A percentile compares a stretch with the other conserved stretches of the same genome.
These are phyloP conservation scores for Pterocles burchelli DNA, from an alignment of 2,113 vertebrate genomes.

Conservation along the genomic window DNA sequence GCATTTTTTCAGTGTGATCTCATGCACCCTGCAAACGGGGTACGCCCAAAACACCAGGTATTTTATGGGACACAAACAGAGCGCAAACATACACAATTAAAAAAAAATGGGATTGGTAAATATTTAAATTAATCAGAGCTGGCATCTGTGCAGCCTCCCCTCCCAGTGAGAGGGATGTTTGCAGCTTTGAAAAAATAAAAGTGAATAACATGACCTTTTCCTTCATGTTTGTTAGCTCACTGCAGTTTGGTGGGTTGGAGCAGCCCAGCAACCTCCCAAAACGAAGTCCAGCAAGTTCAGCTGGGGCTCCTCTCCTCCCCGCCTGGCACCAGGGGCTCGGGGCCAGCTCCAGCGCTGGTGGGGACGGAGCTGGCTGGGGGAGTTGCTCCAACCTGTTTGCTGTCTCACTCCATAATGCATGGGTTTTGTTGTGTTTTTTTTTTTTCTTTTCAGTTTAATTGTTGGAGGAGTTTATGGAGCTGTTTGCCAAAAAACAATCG, in stretches of 20 bases:
- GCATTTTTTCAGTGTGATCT: constrained; percentile 95
- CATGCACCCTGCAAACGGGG: constrained; percentile 80
- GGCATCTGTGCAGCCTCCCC: constrained; percentile 66
- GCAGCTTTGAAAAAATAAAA: constrained; percentile 54
- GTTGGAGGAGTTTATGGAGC: constrained; percentile 78
- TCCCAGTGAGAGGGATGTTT: constrained; percentile 60
- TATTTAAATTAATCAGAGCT: constrained; percentile 69
- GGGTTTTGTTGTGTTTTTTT: constrained; percentile 20
- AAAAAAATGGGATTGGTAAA: constrained; percentile 72
- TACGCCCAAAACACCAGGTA: constrained; percentile 89
- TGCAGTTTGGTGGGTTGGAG: constrained; percentile 27
- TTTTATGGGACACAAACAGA: constrained; percentile 80
- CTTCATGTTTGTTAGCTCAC: constrained; percentile 45
- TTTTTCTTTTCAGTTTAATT: constrained; percentile 67
- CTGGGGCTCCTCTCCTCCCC: not conserved
- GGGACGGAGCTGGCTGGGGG: not conserved
- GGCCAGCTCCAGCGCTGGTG: not conserved
- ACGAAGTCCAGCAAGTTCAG: not conserved
- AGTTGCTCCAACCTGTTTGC: constrained; percentile 45
- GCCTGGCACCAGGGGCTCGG: not conserved
- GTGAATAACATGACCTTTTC: constrained; percentile 60
- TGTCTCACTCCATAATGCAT: not conserved
- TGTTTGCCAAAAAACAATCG: constrained; percentile 80
- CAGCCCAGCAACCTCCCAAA: constrained; percentile 22
- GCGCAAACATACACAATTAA: constrained; percentile 75